A percentile compares a stretch with the other conserved stretches of the same genome.
These are phyloP conservation scores for Chlorodrepanis virens DNA, from an alignment of 2,113 vertebrate species.

Conservation along the genomic window DNA sequence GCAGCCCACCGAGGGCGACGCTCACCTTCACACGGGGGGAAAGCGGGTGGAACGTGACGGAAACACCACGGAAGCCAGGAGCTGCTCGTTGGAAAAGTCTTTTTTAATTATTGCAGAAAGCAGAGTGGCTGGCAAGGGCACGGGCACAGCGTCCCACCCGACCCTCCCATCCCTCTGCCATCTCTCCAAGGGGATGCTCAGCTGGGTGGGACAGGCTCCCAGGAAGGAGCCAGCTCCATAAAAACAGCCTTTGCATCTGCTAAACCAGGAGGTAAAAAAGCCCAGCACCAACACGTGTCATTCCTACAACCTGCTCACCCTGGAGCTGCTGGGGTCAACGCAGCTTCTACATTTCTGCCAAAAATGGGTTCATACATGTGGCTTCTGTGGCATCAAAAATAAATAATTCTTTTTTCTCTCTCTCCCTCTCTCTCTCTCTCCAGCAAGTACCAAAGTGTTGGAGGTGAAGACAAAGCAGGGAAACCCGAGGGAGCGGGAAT, in stretches of 20 bases:
- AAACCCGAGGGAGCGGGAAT: conserved; percentile 15
- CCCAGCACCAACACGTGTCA: background rate
- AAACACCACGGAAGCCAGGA: conserved; percentile 6
- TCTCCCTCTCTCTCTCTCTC: background rate
- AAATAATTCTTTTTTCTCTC: conserved; percentile 19
- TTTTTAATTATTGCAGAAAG: conserved; percentile 37
- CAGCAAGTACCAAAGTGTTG: conserved; percentile 67
- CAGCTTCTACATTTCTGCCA: background rate
- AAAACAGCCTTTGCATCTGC: background rate
- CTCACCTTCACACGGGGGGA: background rate
- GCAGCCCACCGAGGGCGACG: background rate
- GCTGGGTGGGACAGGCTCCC: background rate
- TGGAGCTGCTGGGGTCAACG: background rate
- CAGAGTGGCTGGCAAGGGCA: background rate
- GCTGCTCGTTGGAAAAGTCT: background rate
- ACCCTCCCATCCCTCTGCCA: background rate
- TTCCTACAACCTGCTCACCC: background rate
- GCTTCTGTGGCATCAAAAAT: conserved; percentile 74
- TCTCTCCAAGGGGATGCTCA: background rate
- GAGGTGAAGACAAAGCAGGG: conserved; percentile 66
- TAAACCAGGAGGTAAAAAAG: background rate
- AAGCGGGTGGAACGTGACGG: fast-evolving
- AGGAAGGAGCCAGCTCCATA: background rate
- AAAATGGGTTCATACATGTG: conserved; percentile 19
- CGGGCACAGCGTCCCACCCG: background rate